Evolutionary conservation across 1,140 invertebrate species (phyloP).

Genomic region (Hormaphis cornu): DNA sequence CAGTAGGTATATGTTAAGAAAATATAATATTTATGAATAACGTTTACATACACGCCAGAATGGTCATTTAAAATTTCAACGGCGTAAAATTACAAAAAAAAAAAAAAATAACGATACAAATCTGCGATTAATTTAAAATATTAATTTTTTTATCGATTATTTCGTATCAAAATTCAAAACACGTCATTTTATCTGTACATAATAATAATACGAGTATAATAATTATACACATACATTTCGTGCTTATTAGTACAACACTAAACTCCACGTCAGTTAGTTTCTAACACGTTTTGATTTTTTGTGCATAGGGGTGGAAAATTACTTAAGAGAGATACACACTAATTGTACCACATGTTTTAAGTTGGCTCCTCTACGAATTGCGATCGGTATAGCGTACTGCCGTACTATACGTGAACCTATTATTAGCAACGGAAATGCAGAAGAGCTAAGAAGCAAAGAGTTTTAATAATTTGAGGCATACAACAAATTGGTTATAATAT

Average conservation of each 20-base stretch:
- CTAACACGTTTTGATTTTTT: not conserved
- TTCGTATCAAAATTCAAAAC: too few relatives aligned
- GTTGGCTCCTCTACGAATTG: conserved; percentile 16
- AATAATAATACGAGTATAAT: too few relatives aligned
- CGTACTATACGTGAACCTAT: not conserved
- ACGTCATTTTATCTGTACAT: too few relatives aligned
- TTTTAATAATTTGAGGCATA: not conserved
- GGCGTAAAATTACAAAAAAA: too few relatives aligned
- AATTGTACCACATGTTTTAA: conserved; percentile 21
- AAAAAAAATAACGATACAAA: too few relatives aligned
- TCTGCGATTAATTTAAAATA: too few relatives aligned
- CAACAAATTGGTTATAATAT: not conserved
- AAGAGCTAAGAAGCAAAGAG: not conserved
- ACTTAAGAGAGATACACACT: conserved; percentile 5
- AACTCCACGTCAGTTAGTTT: not conserved
- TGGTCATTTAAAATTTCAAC: too few relatives aligned
- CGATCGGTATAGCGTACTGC: not conserved
- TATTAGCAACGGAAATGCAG: conserved; percentile 8
- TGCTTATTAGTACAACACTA: conserved; percentile 12
- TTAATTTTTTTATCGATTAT: too few relatives aligned
- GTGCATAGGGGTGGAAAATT: not conserved
- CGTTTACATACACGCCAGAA: too few relatives aligned
- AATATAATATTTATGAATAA: too few relatives aligned
- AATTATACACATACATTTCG: too few relatives aligned
- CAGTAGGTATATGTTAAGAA: too few relatives aligned